Base-by-base conservation (phyloP, 2,113 vertebrate genomes). In the Xiphophorus hellerii region DNA sequence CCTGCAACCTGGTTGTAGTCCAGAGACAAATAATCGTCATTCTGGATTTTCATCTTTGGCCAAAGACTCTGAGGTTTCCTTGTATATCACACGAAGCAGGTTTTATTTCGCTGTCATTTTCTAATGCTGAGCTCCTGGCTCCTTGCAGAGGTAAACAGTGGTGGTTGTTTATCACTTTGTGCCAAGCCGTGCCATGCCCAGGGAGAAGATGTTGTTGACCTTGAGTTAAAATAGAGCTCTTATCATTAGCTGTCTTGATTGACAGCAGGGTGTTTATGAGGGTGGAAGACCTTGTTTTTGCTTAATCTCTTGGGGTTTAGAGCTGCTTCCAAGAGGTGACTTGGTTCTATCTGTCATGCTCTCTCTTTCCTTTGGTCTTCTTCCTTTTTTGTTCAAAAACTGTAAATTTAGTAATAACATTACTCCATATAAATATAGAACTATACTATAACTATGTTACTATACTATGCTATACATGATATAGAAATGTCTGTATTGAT, bases 211-310 rank as follows among this genome's bases (percentile, higher is more conserved):
- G 79, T 61, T 78, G 80, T 84, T 90, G 88, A 90, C 89, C 92
- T 93, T 91, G 89, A 91, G 77, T 88, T 87, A 74, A 87, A 89
- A 84, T 71, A 63, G 67, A 87, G 69, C 73, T 74, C 87, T 91
- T 91, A 91, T 89, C 88, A 87, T 91, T 76, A 72, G 67, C 60
- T 71, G 70, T 74, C 74, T 84, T 92, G 90, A 93, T 87, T 93
- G 90, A 90, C 90, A 92, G 88, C 72, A 42, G 31, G 48, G 66
- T 88, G 83, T 88, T 88, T 84, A 83, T 86, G 79, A 83, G 87
- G 51, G 28, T 70, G 78, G 72, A 88, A 76, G 84, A 63, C 66
- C 82, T 65, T 37, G 62, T 83, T 83, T 84, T 67, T 12, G 35
- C 33, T 81, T 67, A 74, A 44, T 79, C 82, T 88, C 76, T 60